Conservation (phyloP, 2,113 vertebrate genomes). For the Trachemys scripta region DNA sequence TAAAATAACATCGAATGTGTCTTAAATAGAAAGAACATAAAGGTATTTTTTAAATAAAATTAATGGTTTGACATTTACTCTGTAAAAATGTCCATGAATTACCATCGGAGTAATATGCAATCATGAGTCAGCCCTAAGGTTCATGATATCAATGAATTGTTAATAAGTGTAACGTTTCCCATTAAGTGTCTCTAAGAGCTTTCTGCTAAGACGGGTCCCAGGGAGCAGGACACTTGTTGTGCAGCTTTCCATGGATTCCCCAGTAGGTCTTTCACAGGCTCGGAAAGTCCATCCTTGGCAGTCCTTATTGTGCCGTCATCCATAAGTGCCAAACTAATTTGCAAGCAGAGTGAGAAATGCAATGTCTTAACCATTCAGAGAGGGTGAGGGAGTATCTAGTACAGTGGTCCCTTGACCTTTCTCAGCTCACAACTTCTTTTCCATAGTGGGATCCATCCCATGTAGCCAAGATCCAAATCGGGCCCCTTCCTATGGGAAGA, state of each 20-base stretch:
- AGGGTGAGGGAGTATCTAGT: neutral
- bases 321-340: neutral
- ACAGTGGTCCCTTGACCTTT: neutral
- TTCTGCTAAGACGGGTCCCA: fast-evolving
- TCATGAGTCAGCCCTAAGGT: neutral
- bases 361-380: neutral
- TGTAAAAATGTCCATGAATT: neutral
- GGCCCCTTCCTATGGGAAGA: neutral
- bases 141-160: fast-evolving
- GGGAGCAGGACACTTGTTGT: neutral
- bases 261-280: neutral
- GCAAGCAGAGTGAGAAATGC: neutral
- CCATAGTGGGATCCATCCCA: no score
- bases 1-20: neutral
- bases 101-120: neutral
- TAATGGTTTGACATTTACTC: neutral
- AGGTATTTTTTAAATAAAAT: neutral
- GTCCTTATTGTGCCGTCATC: neutral
- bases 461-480: no score
- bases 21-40: neutral
- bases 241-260: neutral
- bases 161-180: neutral
- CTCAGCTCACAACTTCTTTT: neutral
- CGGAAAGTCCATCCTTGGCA: neutral
- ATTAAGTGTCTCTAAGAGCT: neutral